These are phyloP conservation scores for Cryptus armator DNA, from an alignment of 2,888 invertebrate species.

Conservation along the genomic window DNA sequence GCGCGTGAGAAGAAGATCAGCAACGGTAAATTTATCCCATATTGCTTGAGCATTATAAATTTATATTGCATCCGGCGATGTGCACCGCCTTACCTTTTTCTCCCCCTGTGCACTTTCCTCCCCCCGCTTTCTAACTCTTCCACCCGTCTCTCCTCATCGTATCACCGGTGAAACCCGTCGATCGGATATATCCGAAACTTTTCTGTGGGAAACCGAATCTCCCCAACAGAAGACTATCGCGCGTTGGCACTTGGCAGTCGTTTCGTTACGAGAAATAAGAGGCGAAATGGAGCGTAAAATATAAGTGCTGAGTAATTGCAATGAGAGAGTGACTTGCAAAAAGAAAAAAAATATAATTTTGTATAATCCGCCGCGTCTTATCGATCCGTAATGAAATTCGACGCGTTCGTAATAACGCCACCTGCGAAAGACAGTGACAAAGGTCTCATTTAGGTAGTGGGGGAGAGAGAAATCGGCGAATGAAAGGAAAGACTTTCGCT, in stretches of 20 bases:
- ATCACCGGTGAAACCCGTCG: slow-evolving; percentile 32
- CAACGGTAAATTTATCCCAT: slow-evolving; percentile 64
- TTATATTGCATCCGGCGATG: slow-evolving; percentile 65
- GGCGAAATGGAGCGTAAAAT: slow-evolving; percentile 49
- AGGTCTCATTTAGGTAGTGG: not conserved
- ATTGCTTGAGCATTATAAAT: slow-evolving; percentile 67
- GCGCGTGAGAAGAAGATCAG: slow-evolving; percentile 61
- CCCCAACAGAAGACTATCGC: not conserved
- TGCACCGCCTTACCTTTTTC: slow-evolving; percentile 4
- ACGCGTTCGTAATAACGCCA: slow-evolving; percentile 18
- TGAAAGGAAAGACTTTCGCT: not conserved
- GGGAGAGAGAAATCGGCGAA: not conserved
- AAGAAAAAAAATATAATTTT: slow-evolving; percentile 13
- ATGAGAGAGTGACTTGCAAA: slow-evolving; percentile 66
- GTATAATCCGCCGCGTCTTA: not conserved
- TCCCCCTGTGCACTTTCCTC: not conserved
- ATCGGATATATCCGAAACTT: slow-evolving; percentile 58
- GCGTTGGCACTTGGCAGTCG: too few species aligned
- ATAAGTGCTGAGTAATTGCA: slow-evolving; percentile 60
- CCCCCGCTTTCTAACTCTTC: not conserved
- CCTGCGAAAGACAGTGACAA: slow-evolving; percentile 19
- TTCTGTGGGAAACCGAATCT: slow-evolving; percentile 51
- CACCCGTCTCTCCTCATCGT: too few species aligned
- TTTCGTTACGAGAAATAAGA: slow-evolving; percentile 12
- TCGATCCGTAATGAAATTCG: not conserved